Base-by-base conservation (phyloP, 1,140 invertebrate genomes). In the Zophobas atratus region DNA sequence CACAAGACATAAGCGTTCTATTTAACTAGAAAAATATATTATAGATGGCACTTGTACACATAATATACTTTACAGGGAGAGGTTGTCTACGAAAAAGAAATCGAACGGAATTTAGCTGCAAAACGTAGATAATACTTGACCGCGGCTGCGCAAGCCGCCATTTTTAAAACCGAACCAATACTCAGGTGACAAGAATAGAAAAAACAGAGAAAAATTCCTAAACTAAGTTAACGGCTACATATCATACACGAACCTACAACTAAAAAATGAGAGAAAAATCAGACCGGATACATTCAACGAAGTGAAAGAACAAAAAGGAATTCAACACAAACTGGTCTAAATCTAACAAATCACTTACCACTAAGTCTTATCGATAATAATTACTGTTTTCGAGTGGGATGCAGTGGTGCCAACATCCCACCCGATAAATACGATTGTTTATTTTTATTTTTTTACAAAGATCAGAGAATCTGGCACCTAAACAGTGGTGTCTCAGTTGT, bases 21-120 rank as follows among this genome's bases (percentile, higher is more conserved):
- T 84, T 75, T 83, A 82, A 83, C 85, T 86, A 86, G 83, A 86
- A 86, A 86, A 86, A 86, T 86, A 86, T 85, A 84, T 83, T 84
- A 81, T 85, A 82, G 81, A 86, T 86, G 85, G 85, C 85, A 86
- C 85, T 86, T 85, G 82, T 86, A 86, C 84, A 84, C 81, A 84
- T 82, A 85, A 79, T 79, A 82, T 82, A 83, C 70, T 84, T 84
- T 84, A 84, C 82, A 84, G 51, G 74, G 77, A 70, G 77, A 67
- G 70, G 60, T 67, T 48, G 75, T n/a, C 56, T 73, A 77, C 46
- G 39, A 55, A 49, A 51, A 70, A 70, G 8, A 67, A 51, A 70
- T 49, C 6, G 5, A 35, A 57, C 55, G 8, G 35, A 73, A 73
- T 3, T 49, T 32, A 73, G 70, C 70, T 73, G 70, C 70, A 73